Evolutionary conservation across 2,113 vertebrate genomes (phyloP).

Genomic region (Eonycteris spelaea): DNA sequence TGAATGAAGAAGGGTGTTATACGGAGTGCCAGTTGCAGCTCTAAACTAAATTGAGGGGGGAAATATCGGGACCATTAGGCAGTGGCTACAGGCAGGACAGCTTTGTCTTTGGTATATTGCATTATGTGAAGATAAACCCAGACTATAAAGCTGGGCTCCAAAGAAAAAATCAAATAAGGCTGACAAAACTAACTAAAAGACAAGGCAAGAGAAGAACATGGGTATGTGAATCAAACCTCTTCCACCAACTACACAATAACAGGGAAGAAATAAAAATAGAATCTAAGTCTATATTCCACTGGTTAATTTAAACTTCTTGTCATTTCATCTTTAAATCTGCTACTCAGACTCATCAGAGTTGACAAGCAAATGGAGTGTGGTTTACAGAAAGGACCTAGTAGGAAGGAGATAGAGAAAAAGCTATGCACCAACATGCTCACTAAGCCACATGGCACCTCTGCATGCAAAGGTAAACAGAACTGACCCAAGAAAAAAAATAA

Average conservation of each 20-base stretch:
- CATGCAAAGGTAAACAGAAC: background rate
- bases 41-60: background rate
- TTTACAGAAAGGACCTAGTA: background rate
- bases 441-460: background rate
- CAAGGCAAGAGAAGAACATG: background rate
- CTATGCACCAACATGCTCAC: background rate
- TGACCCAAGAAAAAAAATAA: background rate
- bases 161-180: constrained; percentile 50
- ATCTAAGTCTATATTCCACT: background rate
- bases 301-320: constrained; percentile 20
- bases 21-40: background rate
- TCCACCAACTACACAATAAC: background rate
- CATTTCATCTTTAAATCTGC: constrained; percentile 49
- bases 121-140: constrained; percentile 23
- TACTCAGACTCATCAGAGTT: background rate
- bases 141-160: constrained; percentile 24
- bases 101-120: background rate
- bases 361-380: background rate
- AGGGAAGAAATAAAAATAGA: constrained; percentile 31
- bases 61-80: background rate
- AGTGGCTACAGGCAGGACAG: background rate
- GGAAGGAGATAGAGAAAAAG: background rate
- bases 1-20: constrained; percentile 22
- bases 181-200: constrained; percentile 21
- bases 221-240: background rate